Evolutionary conservation across 2,113 vertebrate species (phyloP), one percentile per base, ranked within the genome.

Genomic region (Phainopepla nitens): DNA sequence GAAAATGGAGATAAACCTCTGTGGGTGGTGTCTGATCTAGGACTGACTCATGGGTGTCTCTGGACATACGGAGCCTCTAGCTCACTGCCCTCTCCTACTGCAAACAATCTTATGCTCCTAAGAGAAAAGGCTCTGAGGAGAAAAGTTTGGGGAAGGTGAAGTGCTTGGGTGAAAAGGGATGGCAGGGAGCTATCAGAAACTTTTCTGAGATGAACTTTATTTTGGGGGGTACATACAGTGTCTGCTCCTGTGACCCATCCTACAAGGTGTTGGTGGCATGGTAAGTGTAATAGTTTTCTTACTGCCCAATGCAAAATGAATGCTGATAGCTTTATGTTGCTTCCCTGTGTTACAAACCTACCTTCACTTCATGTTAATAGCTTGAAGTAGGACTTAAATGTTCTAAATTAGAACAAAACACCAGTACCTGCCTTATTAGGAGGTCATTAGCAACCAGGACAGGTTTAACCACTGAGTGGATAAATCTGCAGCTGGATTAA

Each of bases 401-500:
- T 69, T 80, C 91, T 89, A 58, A 80, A 93, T 90, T 66, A 70
- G 56, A 95, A 66, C 51, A 83, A 60, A 88, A 69, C 25, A 66
- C 6, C 17, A 35, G 14, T 70, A 58, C 22, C 25, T 77, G 39
- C 65, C 15, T 90, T 92, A 90, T 88, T 82, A 88, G 47, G 76
- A 50, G 51, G 42, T 58, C 66, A 91, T 96, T 64, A 86, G 58
- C 62, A 90, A 58, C 57, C 23, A 33, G 64, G 39, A 70, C 33
- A 58, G 58, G 58, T 77, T 93, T 96, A 94, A 73, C 92, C 29
- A 62, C 6, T 42, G 82, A 91, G 79, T 91, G 56, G 68, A 51
- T 88, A 83, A 73, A 95, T 77, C 87, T 88, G 87, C 62, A 75
- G 50, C 51, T 96, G 87, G 78, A 87, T 83, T 88, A 54, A 90